Conservation (phyloP, 2,888 invertebrate genomes). For the Gastrophysa polygoni region DNA sequence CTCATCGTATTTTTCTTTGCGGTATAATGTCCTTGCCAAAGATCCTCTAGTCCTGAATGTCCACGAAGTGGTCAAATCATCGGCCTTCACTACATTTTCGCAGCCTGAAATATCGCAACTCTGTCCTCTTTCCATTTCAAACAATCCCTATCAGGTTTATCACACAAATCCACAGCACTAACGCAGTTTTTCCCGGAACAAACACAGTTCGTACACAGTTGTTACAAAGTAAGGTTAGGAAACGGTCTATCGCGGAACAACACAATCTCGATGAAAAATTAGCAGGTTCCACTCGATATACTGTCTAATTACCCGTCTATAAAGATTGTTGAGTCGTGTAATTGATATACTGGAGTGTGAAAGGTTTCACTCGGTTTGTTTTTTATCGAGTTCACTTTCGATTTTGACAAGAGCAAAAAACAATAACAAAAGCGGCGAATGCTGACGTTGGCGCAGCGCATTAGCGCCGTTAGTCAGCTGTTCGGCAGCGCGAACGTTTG, state of each 20-base stretch:
- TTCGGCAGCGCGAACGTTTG: conserved; percentile 31
- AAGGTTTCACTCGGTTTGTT: conserved; percentile 13
- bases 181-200: background rate
- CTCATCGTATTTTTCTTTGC: conserved; percentile 74
- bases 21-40: conserved; percentile 73
- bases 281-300: background rate
- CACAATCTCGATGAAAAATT: conserved; percentile 20
- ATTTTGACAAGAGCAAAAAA: conserved; percentile 9
- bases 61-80: conserved; percentile 17
- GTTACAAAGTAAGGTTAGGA: conserved; percentile 39
- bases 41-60: conserved; percentile 71
- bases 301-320: background rate
- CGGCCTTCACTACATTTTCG: conserved; percentile 15
- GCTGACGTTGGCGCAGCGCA: conserved; percentile 25
- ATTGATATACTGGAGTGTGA: background rate
- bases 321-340: conserved; percentile 8
- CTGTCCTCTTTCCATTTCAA: conserved; percentile 26
- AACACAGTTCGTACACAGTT: conserved; percentile 3
- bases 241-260: conserved; percentile 12
- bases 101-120: conserved; percentile 28
- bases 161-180: background rate
- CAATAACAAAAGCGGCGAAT: conserved; percentile 25
- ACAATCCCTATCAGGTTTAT: background rate
- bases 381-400: conserved; percentile 18
- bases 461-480: conserved; percentile 20